These are phyloP conservation scores for Taeniopygia guttata DNA, from an alignment of 2,797 vertebrate species.

Conservation along the genomic window DNA sequence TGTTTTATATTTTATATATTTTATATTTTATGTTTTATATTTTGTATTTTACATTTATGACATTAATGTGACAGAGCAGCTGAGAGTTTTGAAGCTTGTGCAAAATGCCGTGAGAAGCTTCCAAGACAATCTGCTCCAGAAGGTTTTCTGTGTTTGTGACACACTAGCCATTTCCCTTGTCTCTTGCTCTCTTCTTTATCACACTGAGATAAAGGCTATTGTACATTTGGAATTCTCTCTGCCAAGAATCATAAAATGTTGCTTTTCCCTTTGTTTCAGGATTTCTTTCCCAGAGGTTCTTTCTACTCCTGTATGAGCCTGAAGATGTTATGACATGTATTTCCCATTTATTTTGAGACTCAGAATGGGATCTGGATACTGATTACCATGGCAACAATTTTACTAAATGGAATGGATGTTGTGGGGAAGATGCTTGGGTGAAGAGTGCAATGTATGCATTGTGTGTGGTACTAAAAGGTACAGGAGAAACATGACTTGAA, in stretches of 20 bases:
- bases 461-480: not conserved
- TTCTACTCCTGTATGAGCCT: not conserved
- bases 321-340: not conserved
- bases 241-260: not conserved
- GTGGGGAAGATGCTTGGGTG: not conserved
- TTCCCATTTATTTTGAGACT: not conserved
- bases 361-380: not conserved
- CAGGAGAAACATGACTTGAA: not conserved
- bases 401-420: not conserved
- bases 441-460: not conserved
- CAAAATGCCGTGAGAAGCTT: not conserved
- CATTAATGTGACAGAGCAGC: not conserved
- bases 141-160: not conserved
- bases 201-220: not conserved
- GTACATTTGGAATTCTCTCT: not conserved
- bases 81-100: not conserved
- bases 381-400: not conserved
- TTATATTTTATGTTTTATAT: too few species aligned
- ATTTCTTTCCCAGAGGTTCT: not conserved
- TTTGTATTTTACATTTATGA: not conserved
- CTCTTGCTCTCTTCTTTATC: constrained; percentile 5
- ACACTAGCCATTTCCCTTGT: not conserved
- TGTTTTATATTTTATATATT: not conserved
- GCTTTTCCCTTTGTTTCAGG: not conserved
- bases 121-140: not conserved